These are phyloP conservation scores for human (Homo sapiens) DNA, from an alignment of 2,113 vertebrate genomes.

Conservation along the genomic window DNA sequence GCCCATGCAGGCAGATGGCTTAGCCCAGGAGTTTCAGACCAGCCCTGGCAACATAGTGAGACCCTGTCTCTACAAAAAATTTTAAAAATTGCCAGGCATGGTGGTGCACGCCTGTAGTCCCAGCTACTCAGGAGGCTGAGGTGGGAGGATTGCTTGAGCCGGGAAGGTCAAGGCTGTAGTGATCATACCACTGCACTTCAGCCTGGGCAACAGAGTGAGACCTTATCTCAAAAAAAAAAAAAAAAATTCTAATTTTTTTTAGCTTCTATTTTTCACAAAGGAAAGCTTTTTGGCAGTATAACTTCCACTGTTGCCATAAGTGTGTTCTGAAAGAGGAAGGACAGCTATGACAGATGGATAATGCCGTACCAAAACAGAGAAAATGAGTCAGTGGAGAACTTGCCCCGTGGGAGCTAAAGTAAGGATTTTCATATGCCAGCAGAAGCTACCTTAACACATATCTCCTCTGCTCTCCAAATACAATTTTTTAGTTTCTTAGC, in stretches of 20 bases:
- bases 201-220: no score
- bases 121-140: no score
- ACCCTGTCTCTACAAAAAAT: no score
- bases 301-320: background rate
- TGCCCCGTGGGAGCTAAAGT: background rate
- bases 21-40: no score
- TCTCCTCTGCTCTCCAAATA: background rate
- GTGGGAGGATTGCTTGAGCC: no score
- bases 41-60: no score
- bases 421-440: background rate
- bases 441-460: background rate
- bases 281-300: background rate
- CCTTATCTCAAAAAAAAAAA: no score
- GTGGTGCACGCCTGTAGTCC: no score
- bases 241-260: background rate
- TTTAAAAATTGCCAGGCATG: no score
- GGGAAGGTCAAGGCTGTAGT: no score
- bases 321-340: background rate
- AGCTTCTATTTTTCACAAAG: conserved; percentile 21
- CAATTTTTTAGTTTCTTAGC: background rate
- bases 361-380: background rate
- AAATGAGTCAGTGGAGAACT: background rate
- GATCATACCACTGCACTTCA: no score
- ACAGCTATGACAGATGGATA: background rate
- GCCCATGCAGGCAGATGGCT: no score